Conservation (phyloP, 2,113 vertebrate genomes). For the Anolis carolinensis region DNA sequence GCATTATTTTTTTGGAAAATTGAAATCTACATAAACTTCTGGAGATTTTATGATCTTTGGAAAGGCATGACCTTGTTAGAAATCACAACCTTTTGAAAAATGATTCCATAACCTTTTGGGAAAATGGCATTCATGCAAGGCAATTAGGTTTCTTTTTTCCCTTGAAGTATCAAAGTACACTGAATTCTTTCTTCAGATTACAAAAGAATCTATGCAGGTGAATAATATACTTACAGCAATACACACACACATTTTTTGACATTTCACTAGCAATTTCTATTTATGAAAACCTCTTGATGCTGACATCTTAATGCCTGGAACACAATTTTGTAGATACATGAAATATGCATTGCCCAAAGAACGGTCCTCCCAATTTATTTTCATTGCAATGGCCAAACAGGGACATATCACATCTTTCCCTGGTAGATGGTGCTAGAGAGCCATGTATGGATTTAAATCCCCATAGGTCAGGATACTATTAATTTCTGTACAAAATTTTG, state of each 20-base stretch:
- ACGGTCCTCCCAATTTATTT: background rate
- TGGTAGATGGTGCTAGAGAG: background rate
- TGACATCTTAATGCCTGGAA: background rate
- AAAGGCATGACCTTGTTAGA: too few species aligned
- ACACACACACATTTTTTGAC: background rate
- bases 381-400: background rate
- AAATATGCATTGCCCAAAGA: background rate
- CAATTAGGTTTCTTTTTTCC: too few species aligned
- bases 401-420: background rate
- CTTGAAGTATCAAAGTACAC: too few species aligned
- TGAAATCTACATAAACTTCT: too few species aligned
- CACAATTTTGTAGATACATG: background rate
- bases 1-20: too few species aligned
- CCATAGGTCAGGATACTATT: background rate
- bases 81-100: too few species aligned
- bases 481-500: background rate
- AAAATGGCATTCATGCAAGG: too few species aligned
- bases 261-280: background rate
- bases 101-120: too few species aligned
- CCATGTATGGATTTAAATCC: background rate
- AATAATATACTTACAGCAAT: too few species aligned
- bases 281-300: background rate
- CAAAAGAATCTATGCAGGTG: too few species aligned
- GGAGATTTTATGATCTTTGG: too few species aligned
- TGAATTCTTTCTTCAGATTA: too few species aligned